Percentiles rank a stretch among this genome's conserved stretches.
Conservation (phyloP, 2,797 vertebrate species). For the Anisognathus igniventris region DNA sequence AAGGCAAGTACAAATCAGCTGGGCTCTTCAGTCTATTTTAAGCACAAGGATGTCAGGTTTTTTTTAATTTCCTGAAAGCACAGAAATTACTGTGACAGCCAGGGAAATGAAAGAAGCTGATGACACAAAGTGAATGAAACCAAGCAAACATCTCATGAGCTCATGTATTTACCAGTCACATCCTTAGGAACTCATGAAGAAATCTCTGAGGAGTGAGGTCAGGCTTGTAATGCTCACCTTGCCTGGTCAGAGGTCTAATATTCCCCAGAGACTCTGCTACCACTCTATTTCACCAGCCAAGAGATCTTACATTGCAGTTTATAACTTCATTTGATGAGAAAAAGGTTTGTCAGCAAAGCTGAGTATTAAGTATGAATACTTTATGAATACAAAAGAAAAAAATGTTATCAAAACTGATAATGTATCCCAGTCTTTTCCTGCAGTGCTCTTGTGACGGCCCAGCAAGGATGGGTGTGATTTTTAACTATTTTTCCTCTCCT, state of each 20-base stretch:
- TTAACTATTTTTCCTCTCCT: background rate
- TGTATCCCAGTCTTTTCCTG: background rate
- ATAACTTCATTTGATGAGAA: background rate
- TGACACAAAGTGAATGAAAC: background rate
- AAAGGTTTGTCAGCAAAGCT: background rate
- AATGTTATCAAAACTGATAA: background rate
- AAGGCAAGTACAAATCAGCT: background rate
- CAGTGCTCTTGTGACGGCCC: background rate
- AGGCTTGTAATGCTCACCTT: background rate
- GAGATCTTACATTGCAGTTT: background rate
- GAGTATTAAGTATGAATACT: background rate
- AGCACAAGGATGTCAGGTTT: background rate
- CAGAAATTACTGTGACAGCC: background rate
- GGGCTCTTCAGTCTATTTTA: conserved; percentile 4
- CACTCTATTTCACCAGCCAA: background rate
- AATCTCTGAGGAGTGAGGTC: background rate
- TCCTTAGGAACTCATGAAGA: background rate
- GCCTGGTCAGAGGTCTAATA: background rate
- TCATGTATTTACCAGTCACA: background rate
- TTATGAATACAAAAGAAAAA: background rate
- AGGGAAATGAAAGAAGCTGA: background rate
- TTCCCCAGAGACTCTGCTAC: background rate
- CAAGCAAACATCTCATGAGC: fast-evolving
- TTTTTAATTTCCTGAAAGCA: background rate
- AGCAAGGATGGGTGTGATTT: background rate